Evolutionary conservation across 2,888 invertebrate genomes (phyloP).

Genomic region (Nephrocerus scutellatus): DNA sequence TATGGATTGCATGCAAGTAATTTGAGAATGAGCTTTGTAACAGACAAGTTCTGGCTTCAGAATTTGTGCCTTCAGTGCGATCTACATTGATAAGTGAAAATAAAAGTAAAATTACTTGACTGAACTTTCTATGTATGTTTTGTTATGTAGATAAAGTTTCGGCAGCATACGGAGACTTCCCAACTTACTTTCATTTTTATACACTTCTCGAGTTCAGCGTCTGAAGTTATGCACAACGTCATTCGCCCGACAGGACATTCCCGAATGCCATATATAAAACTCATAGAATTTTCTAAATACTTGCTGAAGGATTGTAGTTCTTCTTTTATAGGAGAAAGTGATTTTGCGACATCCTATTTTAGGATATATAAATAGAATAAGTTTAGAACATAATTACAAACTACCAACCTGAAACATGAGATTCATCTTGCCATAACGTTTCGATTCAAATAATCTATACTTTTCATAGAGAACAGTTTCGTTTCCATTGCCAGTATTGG

Average conservation of each 20-base stretch:
- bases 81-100: too few species aligned
- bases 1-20: constrained; percentile 75
- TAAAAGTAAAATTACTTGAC: too few species aligned
- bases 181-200: constrained; percentile 73
- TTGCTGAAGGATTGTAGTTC: constrained; percentile 68
- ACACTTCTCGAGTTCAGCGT: constrained; percentile 84
- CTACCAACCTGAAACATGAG: constrained; percentile 64
- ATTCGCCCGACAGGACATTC: constrained; percentile 80
- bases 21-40: constrained; percentile 74
- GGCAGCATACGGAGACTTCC: background rate
- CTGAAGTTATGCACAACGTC: constrained; percentile 85
- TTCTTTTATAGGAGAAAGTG: constrained; percentile 60
- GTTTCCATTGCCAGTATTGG: constrained; percentile 31
- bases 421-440: constrained; percentile 63
- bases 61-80: constrained; percentile 77
- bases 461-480: constrained; percentile 49
- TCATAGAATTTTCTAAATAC: constrained; percentile 62
- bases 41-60: constrained; percentile 76
- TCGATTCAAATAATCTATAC: constrained; percentile 70
- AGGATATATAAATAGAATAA: constrained; percentile 1
- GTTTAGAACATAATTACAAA: background rate
- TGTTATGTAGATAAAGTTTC: background rate
- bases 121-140: background rate
- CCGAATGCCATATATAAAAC: constrained; percentile 65
- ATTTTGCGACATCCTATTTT: constrained; percentile 65